Percentiles rank a stretch among this genome's conserved stretches.
Evolutionary conservation across 2,113 vertebrate species (phyloP).

Genomic region (Phaetusa simplex): DNA sequence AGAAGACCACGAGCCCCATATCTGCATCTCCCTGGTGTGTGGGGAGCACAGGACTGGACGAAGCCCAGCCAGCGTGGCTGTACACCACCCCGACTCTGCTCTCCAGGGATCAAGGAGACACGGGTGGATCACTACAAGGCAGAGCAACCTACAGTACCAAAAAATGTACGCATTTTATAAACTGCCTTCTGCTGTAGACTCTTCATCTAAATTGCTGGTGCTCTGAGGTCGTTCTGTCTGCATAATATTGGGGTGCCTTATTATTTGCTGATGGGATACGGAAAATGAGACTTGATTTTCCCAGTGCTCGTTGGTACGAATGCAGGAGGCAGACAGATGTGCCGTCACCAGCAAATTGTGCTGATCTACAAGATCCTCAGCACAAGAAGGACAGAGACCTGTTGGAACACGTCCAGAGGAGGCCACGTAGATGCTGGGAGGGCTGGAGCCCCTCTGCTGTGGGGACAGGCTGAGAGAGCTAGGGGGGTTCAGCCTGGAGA

Average conservation of each 20-base stretch:
- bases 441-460: no score
- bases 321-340: not conserved
- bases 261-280: not conserved
- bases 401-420: no score
- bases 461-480: no score
- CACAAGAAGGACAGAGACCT: no score
- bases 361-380: not conserved
- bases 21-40: not conserved
- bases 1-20: rapidly evolving
- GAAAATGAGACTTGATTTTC: not conserved
- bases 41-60: not conserved
- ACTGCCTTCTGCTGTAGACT: not conserved
- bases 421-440: no score
- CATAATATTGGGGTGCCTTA: not conserved
- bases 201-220: not conserved
- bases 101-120: not conserved
- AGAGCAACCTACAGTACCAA: not conserved
- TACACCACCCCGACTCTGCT: not conserved
- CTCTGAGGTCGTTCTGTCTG: not conserved
- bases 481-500: no score
- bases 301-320: not conserved
- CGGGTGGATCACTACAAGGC: rapidly evolving
- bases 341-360: not conserved
- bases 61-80: not conserved
- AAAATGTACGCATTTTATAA: not conserved